Evolutionary conservation across 2,888 invertebrate species (phyloP), one percentile per base, ranked within the genome.

Genomic region (Piscicola geometra): DNA sequence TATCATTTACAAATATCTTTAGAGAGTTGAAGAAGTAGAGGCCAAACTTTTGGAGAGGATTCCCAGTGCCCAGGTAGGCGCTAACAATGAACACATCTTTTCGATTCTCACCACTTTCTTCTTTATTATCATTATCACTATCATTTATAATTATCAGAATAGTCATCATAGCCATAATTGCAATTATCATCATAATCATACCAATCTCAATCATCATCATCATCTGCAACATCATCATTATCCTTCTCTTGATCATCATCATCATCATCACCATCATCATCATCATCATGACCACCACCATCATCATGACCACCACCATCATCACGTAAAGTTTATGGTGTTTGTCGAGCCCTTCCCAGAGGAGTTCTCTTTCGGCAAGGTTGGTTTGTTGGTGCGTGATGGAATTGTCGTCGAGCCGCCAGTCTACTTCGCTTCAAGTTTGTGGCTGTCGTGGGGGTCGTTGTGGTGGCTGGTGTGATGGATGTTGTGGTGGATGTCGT

Each of bases 181-280:
- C 15, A 5, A 21, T 64, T n/a, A 64, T 64, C 64, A 21, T 64
- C 64, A 64, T 64, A 5, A 21, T 64, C 64, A 64, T 64, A 5
- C 5, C 21, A 5, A 64, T 64, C 64, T 3, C 21, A 5, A 64
- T 64, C 64, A 21, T 64, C 64, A 64, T 67, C 28, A 30, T 1
- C 28, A 35, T 67, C 67, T 3, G 0, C 41, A 41, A 1, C 70
- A 21, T 36, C 70, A 41, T 36, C 41, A 21, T 70, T 41, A 41
- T 70, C 70, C n/a, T 41, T 41, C 9, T 41, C 70, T n/a, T 70
- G 36, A 25, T 70, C 41, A 25, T 36, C 70, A 70, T 70, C 70
- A 0, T 70, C 70, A 1, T 70, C 36, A 69, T 28, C 69, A 69
- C 30, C 69, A 69, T 69, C 69, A 69, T 69, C 30, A 12, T 64